Base-by-base conservation (phyloP, 2,888 invertebrate species). In the Melangyna quadrimaculata region DNA sequence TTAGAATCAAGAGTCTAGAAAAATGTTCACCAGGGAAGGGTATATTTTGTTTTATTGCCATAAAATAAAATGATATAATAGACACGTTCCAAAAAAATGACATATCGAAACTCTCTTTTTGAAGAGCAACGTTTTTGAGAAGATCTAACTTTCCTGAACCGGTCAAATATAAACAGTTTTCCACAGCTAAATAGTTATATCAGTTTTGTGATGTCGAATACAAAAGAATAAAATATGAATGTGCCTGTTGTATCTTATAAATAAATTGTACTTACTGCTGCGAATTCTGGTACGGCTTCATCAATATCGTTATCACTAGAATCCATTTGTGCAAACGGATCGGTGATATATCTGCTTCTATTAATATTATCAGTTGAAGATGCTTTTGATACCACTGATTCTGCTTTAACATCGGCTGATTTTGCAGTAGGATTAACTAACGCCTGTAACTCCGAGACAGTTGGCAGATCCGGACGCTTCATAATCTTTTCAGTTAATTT, bases 241-340 rank as follows among this genome's bases (percentile, higher is more conserved):
- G n/a, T n/a, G n/a, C n/a, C n/a, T n/a, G n/a, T 32, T 29, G 7
- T 35, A 3, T 35, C 2, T 32, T 32, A 4, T 12, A 37, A 37
- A n/a, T 17, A 40, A 19, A 43, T 48, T 19, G 6, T 48, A 81
- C 83, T 80, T 88, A 91, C 91, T 71, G 90, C 87, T 12, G 91
- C 91, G 78, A 89, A 89, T 2, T 87, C 78, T 0, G 91, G 91
- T 43, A 91, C 86, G 10, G 91, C 91, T 69, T 90, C 90, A 14
- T 89, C 87, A 17, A 86, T 63, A 77, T 89, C 88, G 45, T 87
- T 78, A 5, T 79, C 78, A 65, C 45, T 48, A 0, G 78, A 45
- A 17, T 73, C 48, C 10, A 55, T 40, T 12, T 55, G 55, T 1
- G 55, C 17, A 32, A 83, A 83, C 7, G 73, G 67, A 27, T 83